Base-by-base conservation (phyloP, 1,140 invertebrate genomes). In the Aleiodes sp. region DNA sequence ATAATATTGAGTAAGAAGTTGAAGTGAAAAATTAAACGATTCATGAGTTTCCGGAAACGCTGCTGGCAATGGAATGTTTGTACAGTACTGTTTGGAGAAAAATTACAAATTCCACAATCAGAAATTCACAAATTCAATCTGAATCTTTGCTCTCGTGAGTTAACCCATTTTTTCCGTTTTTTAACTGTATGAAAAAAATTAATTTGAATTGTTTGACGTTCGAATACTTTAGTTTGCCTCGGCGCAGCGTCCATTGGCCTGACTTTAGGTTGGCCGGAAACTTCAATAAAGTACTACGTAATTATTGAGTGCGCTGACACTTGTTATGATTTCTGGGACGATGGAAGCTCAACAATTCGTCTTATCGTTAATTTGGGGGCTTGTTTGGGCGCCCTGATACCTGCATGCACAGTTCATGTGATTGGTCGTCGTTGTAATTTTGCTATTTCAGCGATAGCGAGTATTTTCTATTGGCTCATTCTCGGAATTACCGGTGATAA, bases 241-340 rank as follows among this genome's bases (percentile, higher is more conserved):
- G 73, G 75, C 14, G 70, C 74, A 1, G 52, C 73, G n/a, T 75
- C 70, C 33, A 63, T 73, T 56, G 73, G 75, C 19, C 24, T 75
- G 52, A 73, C 72, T 3, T 14, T 75, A 14, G 73, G 70, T 12
- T 74, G 71, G 71, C 71, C 70, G 19, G 43, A 60, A 1, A 65
- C 68, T 12, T 70, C 68, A 7, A 57, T 71, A 3, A 10, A 10
- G 0, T 68, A 71, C 64, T 24, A 71, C 26, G 29, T 65, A 4
- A 24, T 64, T 8, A 57, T 46, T 26, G 2, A 59, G 9, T 56
- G 31, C 35, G 10, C 28, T 46, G 19, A 31, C 4, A 10, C 7
- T 4, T 41, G 61, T 12, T 19, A 71, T 19, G 35, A 57, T 35
- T 3, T 0, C 8, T 35, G 28, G 12, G 0, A 3, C n/a, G 37